Base-by-base conservation (phyloP, 2,113 vertebrate genomes). In the Turnix velox region DNA sequence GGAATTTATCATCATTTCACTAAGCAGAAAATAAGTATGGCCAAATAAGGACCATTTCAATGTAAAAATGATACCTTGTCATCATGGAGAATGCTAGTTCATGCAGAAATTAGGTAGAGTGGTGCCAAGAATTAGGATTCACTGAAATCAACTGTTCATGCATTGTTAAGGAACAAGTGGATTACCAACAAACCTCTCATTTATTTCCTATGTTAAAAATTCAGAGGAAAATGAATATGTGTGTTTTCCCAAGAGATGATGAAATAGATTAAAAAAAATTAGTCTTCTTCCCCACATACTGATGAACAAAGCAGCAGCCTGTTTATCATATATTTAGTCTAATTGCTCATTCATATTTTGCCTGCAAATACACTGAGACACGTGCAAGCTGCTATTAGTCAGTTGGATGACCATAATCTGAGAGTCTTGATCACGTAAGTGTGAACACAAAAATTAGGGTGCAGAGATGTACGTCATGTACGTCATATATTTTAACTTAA, bases 401-500 rank as follows among this genome's bases (percentile, higher is more conserved):
- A 68, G 18, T 7, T 1, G 1, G 2, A 1, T 20, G 35, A 30
- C 66, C 90, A 13, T 57, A 42, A 68, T 28, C 43, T 14, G 23
- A 77, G 17, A 39, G 39, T 31, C 33, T 51, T 59, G 52, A 39
- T 13, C 2, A 1, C 14, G 18, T 33, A 35, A 54, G 27, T 20
- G 28, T 8, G 25, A 28, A 81, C 7, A 68, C 77, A 65, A 31
- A 35, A 57, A 37, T 25, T 19, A 72, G 45, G 39, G 25, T 37
- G 39, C 37, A 48, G 40, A 13, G 43, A 85, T 52, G 40, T 14
- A 30, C 69, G 48, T 20, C 74, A 23, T 0, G 1, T 49, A n/a
- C 1, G 4, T 28, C 7, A 39, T 20, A 4, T 6, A 16, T 2
- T 59, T 25, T 31, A 68, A 28, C 2, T 86, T 52, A 9, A 1